Conservation (phyloP, 2,888 invertebrate species). For the Acanthosepion pharaonis region DNA sequence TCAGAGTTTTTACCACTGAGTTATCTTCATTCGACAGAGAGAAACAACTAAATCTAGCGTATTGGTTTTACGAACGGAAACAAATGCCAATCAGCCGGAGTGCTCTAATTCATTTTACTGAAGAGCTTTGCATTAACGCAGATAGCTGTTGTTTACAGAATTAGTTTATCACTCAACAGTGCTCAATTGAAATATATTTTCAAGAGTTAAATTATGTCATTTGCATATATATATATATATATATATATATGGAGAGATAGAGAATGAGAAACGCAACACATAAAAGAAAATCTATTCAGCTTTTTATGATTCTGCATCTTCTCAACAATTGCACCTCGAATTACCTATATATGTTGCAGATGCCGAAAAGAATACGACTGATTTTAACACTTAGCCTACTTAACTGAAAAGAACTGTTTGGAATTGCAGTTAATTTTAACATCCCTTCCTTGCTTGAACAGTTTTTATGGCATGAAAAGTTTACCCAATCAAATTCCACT, state of each 20-base stretch:
- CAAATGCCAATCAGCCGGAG: too few relatives aligned
- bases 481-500: background rate
- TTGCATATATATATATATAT: too few relatives aligned
- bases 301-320: background rate
- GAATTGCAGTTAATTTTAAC: background rate
- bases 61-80: too few relatives aligned
- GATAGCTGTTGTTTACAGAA: too few relatives aligned
- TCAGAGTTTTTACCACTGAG: too few relatives aligned
- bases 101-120: too few relatives aligned
- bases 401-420: background rate
- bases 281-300: background rate
- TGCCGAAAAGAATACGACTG: background rate
- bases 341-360: background rate
- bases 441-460: background rate
- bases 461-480: background rate
- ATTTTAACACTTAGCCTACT: background rate
- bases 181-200: too few relatives aligned
- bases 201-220: too few relatives aligned
- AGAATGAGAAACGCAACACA: background rate
- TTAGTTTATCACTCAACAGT: too few relatives aligned
- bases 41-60: too few relatives aligned
- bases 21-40: too few relatives aligned
- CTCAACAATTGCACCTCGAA: background rate
- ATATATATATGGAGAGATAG: background rate
- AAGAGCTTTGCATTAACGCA: too few relatives aligned